Evolutionary conservation across 2,113 vertebrate genomes (phyloP), one percentile per base, ranked within the genome.

Genomic region (Poicephalus meyeri): DNA sequence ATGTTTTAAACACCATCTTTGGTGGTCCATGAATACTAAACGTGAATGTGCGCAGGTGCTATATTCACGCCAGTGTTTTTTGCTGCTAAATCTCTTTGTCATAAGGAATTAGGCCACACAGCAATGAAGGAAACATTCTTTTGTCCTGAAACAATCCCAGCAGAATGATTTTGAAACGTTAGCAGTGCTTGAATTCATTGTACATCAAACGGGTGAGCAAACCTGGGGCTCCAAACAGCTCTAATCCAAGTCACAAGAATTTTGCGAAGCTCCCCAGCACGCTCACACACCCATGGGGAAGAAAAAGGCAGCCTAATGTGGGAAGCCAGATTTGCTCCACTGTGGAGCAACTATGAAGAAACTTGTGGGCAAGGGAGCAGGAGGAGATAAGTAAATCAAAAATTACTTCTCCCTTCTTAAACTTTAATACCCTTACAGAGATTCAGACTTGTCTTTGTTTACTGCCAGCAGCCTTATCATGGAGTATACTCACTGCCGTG

Each of bases 11-110:
- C 19, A 35, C 41, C 49, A 50, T 69, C 88, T 82, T 46, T 87
- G 83, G 73, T 87, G 91, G 83, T 61, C 92, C 63, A 12, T 25
- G 23, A 93, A 84, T 41, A 49, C n/a, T 42, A 49, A 92, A 89
- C 0, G 0, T 15, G 49, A 81, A 69, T 12, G n/a, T 17, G 14
- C 53, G 73, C 83, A 96, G 83, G 86, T 93, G 85, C 70, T 70
- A 39, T 15, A 82, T 33, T 77, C 74, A 84, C 69, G 79, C 21
- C 52, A 91, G n/a, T 41, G 53, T 6, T 53, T 95, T 89, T 61
- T 92, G 86, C 50, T 87, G 73, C 85, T 65, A n/a, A 64, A 94
- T 91, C 77, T 84, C 87, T 91, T 91, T 92, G 80, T 91, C 80
- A 52, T 41, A 92, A 80, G 93, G 93, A 94, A 93, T 91, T 88